These are phyloP conservation scores for Xiphydria camelus DNA, from an alignment of 2,888 invertebrate species.

Conservation along the genomic window DNA sequence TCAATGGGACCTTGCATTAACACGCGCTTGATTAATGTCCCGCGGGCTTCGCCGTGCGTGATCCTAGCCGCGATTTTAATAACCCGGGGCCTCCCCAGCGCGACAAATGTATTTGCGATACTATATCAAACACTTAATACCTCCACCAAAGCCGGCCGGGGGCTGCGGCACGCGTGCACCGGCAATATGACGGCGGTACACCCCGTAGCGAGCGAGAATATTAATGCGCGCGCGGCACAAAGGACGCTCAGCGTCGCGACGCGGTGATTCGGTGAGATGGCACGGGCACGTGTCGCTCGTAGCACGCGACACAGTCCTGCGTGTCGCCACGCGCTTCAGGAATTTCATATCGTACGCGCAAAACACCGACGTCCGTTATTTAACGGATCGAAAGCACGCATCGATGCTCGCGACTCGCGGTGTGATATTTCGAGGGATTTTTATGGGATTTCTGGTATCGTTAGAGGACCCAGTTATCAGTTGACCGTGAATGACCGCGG, in stretches of 20 bases:
- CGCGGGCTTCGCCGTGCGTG: slow-evolving; percentile 26
- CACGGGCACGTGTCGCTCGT: slow-evolving; percentile 32
- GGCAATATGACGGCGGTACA: slow-evolving; percentile 23
- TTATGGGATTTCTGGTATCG: too few species aligned
- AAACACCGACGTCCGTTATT: too few species aligned
- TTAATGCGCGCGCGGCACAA: slow-evolving; percentile 17
- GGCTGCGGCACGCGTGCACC: slow-evolving; percentile 18
- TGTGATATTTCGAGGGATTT: too few species aligned
- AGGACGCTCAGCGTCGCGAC: slow-evolving; percentile 5
- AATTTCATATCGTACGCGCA: slow-evolving; percentile 19
- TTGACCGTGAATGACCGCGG: too few species aligned
- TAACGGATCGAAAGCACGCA: too few species aligned
- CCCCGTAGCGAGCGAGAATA: slow-evolving; percentile 21
- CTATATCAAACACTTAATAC: slow-evolving; percentile 16
- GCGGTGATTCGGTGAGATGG: slow-evolving; percentile 36
- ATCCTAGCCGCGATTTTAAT: slow-evolving; percentile 39
- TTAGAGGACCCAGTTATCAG: too few species aligned
- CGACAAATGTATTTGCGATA: slow-evolving; percentile 15
- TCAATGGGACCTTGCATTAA: slow-evolving; percentile 5
- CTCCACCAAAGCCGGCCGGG: not conserved
- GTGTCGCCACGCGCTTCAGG: slow-evolving; percentile 28
- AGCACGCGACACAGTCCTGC: slow-evolving; percentile 12
- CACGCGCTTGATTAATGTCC: slow-evolving; percentile 39
- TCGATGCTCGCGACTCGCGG: too few species aligned
- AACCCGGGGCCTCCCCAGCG: slow-evolving; percentile 23